These are phyloP conservation scores for Andinoacara biseriatus DNA, from an alignment of 2,113 vertebrate species.

Conservation along the genomic window DNA sequence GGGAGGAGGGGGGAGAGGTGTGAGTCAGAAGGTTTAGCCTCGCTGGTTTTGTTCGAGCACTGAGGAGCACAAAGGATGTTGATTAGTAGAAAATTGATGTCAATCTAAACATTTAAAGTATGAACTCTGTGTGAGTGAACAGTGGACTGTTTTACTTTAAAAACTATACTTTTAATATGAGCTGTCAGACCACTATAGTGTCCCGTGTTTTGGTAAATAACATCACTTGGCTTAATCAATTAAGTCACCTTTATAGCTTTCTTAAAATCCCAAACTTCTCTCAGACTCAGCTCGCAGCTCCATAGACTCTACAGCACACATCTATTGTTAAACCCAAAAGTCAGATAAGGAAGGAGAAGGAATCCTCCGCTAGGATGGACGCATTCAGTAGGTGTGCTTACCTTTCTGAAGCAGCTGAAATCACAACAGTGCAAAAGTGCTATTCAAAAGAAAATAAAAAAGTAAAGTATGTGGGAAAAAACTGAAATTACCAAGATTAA, in stretches of 20 bases:
- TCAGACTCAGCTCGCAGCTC: neutral
- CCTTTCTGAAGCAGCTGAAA: neutral
- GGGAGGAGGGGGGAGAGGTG: conserved; percentile 47
- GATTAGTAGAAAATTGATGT: conserved; percentile 55
- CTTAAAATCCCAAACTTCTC: neutral
- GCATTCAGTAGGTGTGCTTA: neutral
- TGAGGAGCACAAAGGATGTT: conserved; percentile 60
- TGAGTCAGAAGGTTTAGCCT: conserved; percentile 56
- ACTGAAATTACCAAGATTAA: neutral
- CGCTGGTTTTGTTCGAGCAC: conserved; percentile 2
- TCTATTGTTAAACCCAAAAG: neutral
- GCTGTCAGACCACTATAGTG: neutral
- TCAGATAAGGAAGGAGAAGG: neutral
- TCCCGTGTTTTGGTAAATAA: neutral
- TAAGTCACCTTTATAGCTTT: neutral
- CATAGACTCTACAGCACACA: neutral
- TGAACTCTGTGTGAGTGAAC: neutral
- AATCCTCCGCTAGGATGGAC: neutral
- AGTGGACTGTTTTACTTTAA: neutral
- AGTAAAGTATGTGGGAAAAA: neutral
- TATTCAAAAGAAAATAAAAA: neutral
- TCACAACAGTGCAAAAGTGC: neutral
- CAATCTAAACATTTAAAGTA: conserved; percentile 48
- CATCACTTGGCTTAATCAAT: neutral
- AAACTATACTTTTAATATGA: neutral